phyloP scores from a whole-genome alignment of 2,888 invertebrate species.

The Watsonalla binaria region DNA sequence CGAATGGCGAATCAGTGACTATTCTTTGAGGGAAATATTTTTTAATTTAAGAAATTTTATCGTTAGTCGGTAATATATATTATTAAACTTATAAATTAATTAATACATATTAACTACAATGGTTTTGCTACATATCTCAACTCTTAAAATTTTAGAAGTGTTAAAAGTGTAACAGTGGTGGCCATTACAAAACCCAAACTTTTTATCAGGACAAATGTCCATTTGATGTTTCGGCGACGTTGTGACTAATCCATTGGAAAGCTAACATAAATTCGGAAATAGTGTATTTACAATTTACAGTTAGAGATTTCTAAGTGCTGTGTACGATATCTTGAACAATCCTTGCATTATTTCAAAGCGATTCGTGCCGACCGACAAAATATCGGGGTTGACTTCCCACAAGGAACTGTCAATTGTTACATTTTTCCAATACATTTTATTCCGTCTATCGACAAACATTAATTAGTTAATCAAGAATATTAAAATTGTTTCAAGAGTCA shows the following conservation, averaged over 20 bases:
- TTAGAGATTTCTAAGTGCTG: slow-evolving; percentile 45
- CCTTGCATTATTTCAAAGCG: slow-evolving; percentile 51
- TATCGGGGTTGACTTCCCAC: slow-evolving; percentile 70
- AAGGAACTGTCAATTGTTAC: slow-evolving; percentile 72
- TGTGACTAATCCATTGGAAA: slow-evolving; percentile 70
- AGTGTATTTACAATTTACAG: slow-evolving; percentile 41
- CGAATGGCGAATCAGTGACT: slow-evolving; percentile 78
- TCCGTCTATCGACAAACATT: slow-evolving; percentile 32
- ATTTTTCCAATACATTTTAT: slow-evolving; percentile 56
- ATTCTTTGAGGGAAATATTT: slow-evolving; percentile 76
- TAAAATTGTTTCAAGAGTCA: slow-evolving; percentile 25
- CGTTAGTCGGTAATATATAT: slow-evolving; percentile 69
- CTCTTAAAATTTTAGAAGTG: slow-evolving; percentile 53
- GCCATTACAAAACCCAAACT: slow-evolving; percentile 79
- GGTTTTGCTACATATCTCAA: slow-evolving; percentile 34
- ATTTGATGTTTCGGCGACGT: slow-evolving; percentile 79
- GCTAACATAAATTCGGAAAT: slow-evolving; percentile 52
- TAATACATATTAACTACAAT: slow-evolving; percentile 33
- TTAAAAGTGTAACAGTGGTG: slow-evolving; percentile 75
- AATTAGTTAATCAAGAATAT: slow-evolving; percentile 25
- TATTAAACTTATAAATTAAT: slow-evolving; percentile 52
- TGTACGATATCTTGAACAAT: slow-evolving; percentile 38
- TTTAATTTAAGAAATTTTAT: slow-evolving; percentile 72
- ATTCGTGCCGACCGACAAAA: slow-evolving; percentile 63
- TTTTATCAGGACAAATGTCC: slow-evolving; percentile 77